Evolutionary conservation across 2,797 vertebrate species (phyloP), one percentile per base, ranked within the genome.

Genomic region (Agapornis canus): DNA sequence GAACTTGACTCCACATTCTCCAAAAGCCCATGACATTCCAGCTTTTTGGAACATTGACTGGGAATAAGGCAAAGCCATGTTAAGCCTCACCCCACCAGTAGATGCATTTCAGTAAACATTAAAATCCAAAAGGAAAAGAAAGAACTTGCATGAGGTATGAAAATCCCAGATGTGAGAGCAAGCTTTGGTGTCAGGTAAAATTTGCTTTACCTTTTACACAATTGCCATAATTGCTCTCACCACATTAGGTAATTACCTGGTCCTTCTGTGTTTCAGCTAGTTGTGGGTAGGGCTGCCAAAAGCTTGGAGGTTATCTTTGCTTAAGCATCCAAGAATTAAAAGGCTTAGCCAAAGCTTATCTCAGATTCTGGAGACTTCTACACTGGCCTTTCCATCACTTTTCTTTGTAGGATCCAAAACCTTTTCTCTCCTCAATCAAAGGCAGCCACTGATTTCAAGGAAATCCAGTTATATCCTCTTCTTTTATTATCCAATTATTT

Each of bases 221-320:
- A 60, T 96, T 96, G 73, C 72, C 70, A 72, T 95, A 95, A 96
- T 92, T 94, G 69, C 72, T 95, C n/a, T 94, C 88, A 93, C 95
- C 87, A 76, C 92, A 94, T 94, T 75, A 92, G 82, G 71, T 94
- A 96, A 95, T 94, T 96, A 92, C 76, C 63, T 88, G 68, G 69
- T 88, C 87, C 40, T 93, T 92, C 94, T 95, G 47, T 96, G 95
- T 96, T 96, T 91, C 94, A 95, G 91, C 94, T 95, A 94, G 87
- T 88, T 94, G 51, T 84, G 70, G 47, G 77, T 70, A 79, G n/a
- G 37, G 63, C 66, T 96, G 95, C 94, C 94, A 95, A 95, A 93
- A 93, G 84, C 77, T 92, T 78, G 72, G 85, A 92, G 80, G 77
- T 92, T 95, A 96, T 91, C 95, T 93, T 91, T 94, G 51, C 61